phyloP scores from a whole-genome alignment of 2,888 invertebrate genomes.

The Lasioglossum morio region DNA sequence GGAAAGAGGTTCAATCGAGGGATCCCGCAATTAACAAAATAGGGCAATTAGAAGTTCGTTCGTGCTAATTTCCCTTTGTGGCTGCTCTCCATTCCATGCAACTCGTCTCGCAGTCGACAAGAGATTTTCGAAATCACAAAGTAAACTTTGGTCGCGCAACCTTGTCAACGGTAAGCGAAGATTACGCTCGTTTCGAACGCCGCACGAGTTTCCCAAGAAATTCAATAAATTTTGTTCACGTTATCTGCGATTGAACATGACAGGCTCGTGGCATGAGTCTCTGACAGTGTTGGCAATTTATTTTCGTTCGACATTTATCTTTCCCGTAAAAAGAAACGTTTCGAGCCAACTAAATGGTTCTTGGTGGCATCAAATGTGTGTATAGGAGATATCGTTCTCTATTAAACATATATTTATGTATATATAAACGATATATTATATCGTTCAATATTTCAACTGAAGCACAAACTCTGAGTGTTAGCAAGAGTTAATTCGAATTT shows the following conservation, averaged over 20 bases:
- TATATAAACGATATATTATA: neutral
- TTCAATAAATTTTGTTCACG: conserved; percentile 3
- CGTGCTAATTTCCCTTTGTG: neutral
- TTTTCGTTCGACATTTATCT: neutral
- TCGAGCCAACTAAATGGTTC: neutral
- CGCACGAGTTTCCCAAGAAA: neutral
- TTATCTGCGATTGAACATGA: neutral
- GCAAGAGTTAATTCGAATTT: neutral
- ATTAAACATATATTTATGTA: neutral
- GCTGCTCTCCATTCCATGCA: neutral
- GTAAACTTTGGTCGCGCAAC: neutral
- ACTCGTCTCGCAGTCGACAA: neutral
- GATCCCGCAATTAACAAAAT: conserved; percentile 15
- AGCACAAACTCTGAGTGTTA: neutral
- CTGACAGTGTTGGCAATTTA: neutral
- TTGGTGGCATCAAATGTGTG: neutral
- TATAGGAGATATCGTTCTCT: neutral
- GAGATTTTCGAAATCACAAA: neutral
- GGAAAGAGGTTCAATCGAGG: conserved; percentile 10
- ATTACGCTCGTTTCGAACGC: neutral
- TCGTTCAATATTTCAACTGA: neutral
- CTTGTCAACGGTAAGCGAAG: neutral
- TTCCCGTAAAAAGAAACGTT: neutral
- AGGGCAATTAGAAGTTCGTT: neutral
- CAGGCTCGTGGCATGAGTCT: neutral